These are phyloP conservation scores for Leptatherina wallacei DNA, from an alignment of 2,797 vertebrate genomes.

Conservation along the genomic window DNA sequence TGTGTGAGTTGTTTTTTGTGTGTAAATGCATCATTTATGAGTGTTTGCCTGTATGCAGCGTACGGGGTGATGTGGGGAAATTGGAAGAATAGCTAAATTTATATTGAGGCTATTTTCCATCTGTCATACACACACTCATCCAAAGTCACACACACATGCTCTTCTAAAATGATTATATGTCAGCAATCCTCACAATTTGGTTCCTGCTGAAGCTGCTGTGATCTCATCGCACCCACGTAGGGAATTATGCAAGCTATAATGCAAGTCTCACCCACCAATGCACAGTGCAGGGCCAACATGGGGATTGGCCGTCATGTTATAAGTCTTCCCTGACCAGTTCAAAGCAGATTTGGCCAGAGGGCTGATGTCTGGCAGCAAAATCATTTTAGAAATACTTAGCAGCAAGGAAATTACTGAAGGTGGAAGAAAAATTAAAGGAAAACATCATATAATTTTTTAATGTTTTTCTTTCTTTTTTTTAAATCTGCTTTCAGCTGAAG, in stretches of 20 bases:
- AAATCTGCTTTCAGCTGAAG: slow-evolving; percentile 30
- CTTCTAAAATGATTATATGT: slow-evolving; percentile 85
- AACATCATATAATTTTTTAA: slow-evolving; percentile 59
- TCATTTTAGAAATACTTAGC: slow-evolving; percentile 83
- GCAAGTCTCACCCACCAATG: slow-evolving; percentile 82
- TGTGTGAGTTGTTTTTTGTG: slow-evolving; percentile 19
- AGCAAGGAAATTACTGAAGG: slow-evolving; percentile 60
- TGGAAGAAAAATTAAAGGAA: not conserved
- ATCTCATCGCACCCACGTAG: slow-evolving; percentile 85
- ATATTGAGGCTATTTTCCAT: slow-evolving; percentile 59
- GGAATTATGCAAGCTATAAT: slow-evolving; percentile 83
- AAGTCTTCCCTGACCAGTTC: slow-evolving; percentile 82
- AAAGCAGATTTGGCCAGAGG: slow-evolving; percentile 82
- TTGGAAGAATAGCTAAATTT: slow-evolving; percentile 57
- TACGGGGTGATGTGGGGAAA: slow-evolving; percentile 35
- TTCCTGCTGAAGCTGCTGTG: slow-evolving; percentile 80
- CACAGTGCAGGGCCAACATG: slow-evolving; percentile 57
- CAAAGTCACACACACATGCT: slow-evolving; percentile 46
- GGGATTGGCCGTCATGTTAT: slow-evolving; percentile 82
- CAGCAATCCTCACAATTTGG: slow-evolving; percentile 82
- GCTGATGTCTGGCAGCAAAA: slow-evolving; percentile 82
- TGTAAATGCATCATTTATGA: slow-evolving; percentile 28
- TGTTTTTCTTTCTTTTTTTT: slow-evolving; percentile 35
- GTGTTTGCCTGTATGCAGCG: slow-evolving; percentile 37
- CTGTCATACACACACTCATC: slow-evolving; percentile 4